Conservation (phyloP, 2,888 invertebrate genomes). For the Polietes domitor region DNA sequence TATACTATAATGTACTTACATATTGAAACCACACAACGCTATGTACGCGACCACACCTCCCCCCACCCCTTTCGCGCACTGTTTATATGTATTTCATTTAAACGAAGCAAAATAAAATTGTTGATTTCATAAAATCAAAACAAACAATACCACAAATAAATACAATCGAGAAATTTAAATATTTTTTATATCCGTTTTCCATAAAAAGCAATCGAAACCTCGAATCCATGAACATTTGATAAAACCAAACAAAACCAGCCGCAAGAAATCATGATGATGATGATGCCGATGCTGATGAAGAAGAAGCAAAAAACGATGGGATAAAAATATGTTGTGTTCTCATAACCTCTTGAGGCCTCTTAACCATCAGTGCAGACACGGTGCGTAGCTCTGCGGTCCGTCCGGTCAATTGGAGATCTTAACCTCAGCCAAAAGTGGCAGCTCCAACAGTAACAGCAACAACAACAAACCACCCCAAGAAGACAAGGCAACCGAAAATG, state of each 20-base stretch:
- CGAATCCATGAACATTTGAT: conserved; percentile 25
- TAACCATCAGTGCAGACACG: not conserved
- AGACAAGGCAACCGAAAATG: not conserved
- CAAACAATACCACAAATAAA: not conserved
- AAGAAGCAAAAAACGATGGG: not conserved
- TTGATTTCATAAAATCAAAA: conserved; percentile 14
- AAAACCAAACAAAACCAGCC: not conserved
- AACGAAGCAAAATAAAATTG: not conserved
- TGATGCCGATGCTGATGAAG: too few species aligned
- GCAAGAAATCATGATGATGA: too few species aligned
- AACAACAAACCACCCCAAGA: not conserved
- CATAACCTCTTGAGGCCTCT: conserved; percentile 61
- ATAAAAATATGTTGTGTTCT: conserved; percentile 59
- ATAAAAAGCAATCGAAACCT: conserved; percentile 19
- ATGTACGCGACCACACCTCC: too few species aligned
- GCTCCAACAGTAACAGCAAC: not conserved
- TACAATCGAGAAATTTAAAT: conserved; percentile 14
- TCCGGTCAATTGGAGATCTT: conserved; percentile 23
- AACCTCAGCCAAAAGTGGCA: conserved; percentile 15
- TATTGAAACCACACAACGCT: too few species aligned
- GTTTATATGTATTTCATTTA: conserved; percentile 10
- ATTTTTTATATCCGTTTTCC: conserved; percentile 23
- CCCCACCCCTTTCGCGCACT: not conserved
- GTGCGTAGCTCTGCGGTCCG: not conserved
- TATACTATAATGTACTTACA: too few species aligned